A percentile compares a stretch with the other conserved stretches of the same genome.
These are phyloP conservation scores for Ahaetulla prasina DNA, from an alignment of 2,113 vertebrate species.

Conservation along the genomic window DNA sequence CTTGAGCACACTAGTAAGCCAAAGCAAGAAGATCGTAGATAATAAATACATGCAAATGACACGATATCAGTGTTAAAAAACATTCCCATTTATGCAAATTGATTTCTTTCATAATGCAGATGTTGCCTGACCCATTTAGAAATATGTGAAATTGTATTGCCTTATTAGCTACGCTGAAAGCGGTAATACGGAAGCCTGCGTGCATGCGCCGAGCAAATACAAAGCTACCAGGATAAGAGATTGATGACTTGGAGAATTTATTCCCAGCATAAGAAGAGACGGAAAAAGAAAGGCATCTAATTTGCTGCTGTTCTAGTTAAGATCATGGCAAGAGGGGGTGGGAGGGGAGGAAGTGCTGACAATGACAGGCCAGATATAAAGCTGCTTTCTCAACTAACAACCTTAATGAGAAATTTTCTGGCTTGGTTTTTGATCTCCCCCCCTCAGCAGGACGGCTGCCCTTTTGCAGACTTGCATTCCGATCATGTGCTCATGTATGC, in stretches of 20 bases:
- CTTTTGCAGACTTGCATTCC: constrained; percentile 14
- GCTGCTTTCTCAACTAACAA: neutral
- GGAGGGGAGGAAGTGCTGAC: neutral
- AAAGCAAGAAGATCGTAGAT: neutral
- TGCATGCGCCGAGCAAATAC: neutral
- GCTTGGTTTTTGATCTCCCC: constrained; percentile 30
- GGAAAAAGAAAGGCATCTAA: neutral
- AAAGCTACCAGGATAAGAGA: constrained; percentile 6
- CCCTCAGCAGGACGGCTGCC: neutral
- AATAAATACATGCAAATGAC: neutral
- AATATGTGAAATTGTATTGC: neutral
- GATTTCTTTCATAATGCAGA: neutral
- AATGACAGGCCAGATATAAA: neutral
- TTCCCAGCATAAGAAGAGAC: neutral
- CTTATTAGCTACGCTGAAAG: neutral
- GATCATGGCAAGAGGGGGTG: neutral
- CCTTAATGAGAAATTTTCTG: constrained; percentile 33
- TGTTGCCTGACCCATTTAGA: constrained; percentile 3
- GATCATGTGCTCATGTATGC: neutral
- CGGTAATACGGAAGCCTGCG: neutral
- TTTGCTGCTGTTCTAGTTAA: constrained; percentile 8
- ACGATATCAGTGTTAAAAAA: neutral
- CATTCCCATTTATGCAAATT: neutral
- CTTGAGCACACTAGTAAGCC: neutral
- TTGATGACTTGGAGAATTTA: neutral